phyloP scores from a whole-genome alignment of 2,888 invertebrate genomes.

The Agrochola litura region DNA sequence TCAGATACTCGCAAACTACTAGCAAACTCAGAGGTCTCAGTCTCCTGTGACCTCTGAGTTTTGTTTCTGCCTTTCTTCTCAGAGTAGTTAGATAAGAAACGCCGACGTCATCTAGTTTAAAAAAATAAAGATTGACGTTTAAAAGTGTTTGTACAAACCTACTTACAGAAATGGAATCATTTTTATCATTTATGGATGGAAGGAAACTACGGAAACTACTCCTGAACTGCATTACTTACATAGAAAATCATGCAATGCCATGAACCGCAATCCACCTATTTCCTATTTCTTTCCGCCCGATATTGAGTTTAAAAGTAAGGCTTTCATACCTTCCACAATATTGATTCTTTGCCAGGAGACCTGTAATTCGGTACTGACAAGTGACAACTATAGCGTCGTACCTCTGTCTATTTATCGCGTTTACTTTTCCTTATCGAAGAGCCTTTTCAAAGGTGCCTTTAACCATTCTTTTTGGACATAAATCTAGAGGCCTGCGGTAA shows the following conservation, averaged over 20 bases:
- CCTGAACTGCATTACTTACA: background rate
- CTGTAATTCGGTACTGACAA: background rate
- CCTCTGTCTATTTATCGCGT: too few species aligned
- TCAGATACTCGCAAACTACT: too few species aligned
- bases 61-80: too few species aligned
- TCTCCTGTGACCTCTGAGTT: too few species aligned
- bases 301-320: slow-evolving; percentile 21
- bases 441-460: background rate
- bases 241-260: background rate
- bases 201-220: slow-evolving; percentile 1
- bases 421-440: background rate
- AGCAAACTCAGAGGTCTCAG: too few species aligned
- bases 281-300: background rate
- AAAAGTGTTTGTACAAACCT: too few species aligned
- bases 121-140: too few species aligned
- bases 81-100: too few species aligned
- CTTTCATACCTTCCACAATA: slow-evolving; percentile 15
- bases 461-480: background rate
- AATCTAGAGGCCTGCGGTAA: too few species aligned
- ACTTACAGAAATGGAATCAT: too few species aligned
- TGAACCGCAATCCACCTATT: slow-evolving; percentile 5
- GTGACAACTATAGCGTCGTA: background rate
- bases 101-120: too few species aligned
- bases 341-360: slow-evolving; percentile 14
- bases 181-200: background rate